Conservation (phyloP, 2,888 invertebrate genomes). For the Gastrophysa polygoni region DNA sequence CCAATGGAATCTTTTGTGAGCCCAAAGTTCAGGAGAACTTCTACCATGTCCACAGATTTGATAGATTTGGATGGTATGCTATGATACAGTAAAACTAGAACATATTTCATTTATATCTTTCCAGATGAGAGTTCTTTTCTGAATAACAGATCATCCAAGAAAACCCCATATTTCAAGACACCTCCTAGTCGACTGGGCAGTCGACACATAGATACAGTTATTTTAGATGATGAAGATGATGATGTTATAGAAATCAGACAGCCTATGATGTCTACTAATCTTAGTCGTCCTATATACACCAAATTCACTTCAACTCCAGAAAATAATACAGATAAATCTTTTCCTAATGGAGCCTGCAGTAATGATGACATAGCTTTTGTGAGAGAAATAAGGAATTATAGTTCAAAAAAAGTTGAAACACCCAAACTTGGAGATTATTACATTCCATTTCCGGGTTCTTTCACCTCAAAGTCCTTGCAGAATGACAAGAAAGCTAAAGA, state of each 20-base stretch:
- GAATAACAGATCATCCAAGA: constrained; percentile 20
- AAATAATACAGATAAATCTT: constrained; percentile 2
- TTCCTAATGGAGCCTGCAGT: constrained; percentile 26
- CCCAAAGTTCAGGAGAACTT: constrained; percentile 38
- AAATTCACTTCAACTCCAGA: constrained; percentile 35
- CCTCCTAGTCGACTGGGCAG: constrained; percentile 6
- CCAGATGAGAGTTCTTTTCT: constrained; percentile 20
- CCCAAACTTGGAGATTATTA: constrained; percentile 30
- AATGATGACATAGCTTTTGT: constrained; percentile 49
- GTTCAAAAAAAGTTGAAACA: constrained; percentile 41
- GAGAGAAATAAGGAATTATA: constrained; percentile 41
- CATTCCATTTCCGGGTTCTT: constrained; percentile 15
- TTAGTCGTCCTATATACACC: neutral
- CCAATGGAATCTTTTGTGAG: constrained; percentile 27
- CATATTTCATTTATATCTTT: constrained; percentile 9
- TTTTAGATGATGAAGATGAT: constrained; percentile 45
- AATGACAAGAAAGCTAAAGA: constrained; percentile 19
- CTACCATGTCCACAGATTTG: constrained; percentile 21
- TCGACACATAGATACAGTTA: constrained; percentile 30
- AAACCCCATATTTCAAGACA: constrained; percentile 19
- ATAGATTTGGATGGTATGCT: constrained; percentile 21
- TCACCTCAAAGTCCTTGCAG: constrained; percentile 3
- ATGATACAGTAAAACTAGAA: neutral
- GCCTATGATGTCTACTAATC: neutral
- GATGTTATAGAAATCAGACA: constrained; percentile 25